phyloP scores from a whole-genome alignment of 1,140 invertebrate genomes.

The Platorchestia sp. region DNA sequence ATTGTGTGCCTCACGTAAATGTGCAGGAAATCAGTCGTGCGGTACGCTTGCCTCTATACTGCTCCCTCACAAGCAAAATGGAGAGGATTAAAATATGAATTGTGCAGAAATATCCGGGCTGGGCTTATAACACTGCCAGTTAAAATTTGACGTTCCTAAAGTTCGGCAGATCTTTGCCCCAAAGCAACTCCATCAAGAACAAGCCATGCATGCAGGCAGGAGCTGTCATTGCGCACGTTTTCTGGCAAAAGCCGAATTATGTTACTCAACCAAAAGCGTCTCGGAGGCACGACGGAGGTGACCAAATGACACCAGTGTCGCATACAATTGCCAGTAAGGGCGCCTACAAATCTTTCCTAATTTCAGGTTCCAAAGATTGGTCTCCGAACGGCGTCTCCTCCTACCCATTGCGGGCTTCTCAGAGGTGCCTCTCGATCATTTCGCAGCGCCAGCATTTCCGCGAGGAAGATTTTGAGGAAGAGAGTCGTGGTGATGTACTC shows the following conservation, averaged over 20 bases:
- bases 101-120: background rate
- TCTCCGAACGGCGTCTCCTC: background rate
- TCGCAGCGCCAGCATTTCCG: background rate
- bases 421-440: background rate
- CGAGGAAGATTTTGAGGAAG: background rate
- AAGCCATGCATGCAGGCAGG: background rate
- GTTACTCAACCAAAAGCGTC: background rate
- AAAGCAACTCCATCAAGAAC: background rate
- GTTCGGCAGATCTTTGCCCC: background rate
- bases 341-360: background rate
- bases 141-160: background rate
- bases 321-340: background rate
- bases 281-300: background rate
- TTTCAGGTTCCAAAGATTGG: background rate
- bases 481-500: too few species aligned
- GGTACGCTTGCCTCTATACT: background rate
- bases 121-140: background rate
- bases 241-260: background rate
- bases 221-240: conserved; percentile 6
- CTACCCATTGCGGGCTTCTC: background rate
- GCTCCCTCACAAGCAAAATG: background rate
- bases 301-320: background rate
- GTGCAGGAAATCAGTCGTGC: background rate
- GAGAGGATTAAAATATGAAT: background rate
- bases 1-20: background rate